Base-by-base conservation (phyloP, 2,797 vertebrate species). In the Chromobotia macracanthus region DNA sequence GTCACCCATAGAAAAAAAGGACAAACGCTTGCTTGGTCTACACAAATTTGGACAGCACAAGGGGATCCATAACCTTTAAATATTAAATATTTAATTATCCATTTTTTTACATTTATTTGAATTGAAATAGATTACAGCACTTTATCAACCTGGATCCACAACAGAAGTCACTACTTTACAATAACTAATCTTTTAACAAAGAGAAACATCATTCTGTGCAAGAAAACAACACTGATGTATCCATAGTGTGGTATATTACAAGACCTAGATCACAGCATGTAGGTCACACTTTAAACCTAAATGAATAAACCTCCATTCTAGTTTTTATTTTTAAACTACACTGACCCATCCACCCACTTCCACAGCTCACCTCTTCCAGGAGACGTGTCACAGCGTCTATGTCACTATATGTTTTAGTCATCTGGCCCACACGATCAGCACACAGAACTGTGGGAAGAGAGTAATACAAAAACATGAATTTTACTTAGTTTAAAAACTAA, bases 321-420 rank as follows among this genome's bases (percentile, higher is more conserved):
- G n/a, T 56, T 10, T 11, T 58, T 25, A 25, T 56, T 56, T 11
- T n/a, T 1, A 21, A 58, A 58, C 19, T 13, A 23, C 19, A 71
- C 68, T 75, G 60, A 72, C 28, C 48, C 25, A 61, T 76, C 41
- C 48, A 46, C 50, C 58, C 21, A 75, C 70, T 23, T 48, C 60
- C 51, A 73, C 25, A 81, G 87, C 94, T 94, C 88, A 93, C 95
- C 93, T 96, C 95, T 88, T 96, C 95, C 61, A 96, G 93, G 89
- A 96, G 94, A 89, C 95, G 95, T 87, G 95, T 96, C 61, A 96
- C 95, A 88, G 95, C 95, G 84, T 96, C 95, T 87, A 96, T 96
- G 88, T 96, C 95, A 95, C 93, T 96, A 90, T 96, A 96, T 28
- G 95, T 96, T 92, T 95, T 96, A 91, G 95, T 96, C 95, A 96